Evolutionary conservation across 2,888 invertebrate species (phyloP).

Genomic region (Metalampra italica): DNA sequence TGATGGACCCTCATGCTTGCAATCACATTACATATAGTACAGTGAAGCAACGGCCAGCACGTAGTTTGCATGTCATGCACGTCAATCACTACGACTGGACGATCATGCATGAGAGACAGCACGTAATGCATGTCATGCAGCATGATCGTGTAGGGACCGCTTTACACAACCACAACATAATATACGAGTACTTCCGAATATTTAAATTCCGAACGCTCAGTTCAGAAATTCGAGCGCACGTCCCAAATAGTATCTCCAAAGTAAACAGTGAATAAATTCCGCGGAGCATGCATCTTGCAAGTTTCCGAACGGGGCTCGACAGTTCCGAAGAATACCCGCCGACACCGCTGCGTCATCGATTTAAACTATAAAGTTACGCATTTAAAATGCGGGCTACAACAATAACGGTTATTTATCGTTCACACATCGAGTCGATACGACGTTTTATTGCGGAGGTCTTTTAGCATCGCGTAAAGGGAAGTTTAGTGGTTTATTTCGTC

Average conservation of each 20-base stretch:
- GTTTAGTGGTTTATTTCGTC: constrained; percentile 6
- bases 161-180: too few relatives aligned
- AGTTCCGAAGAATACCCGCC: constrained; percentile 31
- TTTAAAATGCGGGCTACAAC: constrained; percentile 16
- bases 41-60: too few relatives aligned
- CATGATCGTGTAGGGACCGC: too few relatives aligned
- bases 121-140: too few relatives aligned
- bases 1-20: too few relatives aligned
- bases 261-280: constrained; percentile 38
- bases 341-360: constrained; percentile 33
- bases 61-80: too few relatives aligned
- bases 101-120: too few relatives aligned
- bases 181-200: background rate
- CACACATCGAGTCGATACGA: constrained; percentile 7
- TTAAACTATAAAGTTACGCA: constrained; percentile 17
- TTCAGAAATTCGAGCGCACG: constrained; percentile 18
- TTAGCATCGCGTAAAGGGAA: constrained; percentile 7
- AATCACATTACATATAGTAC: too few relatives aligned
- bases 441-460: constrained; percentile 11
- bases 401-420: constrained; percentile 16
- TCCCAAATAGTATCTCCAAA: constrained; percentile 10
- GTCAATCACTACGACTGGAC: too few relatives aligned
- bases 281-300: constrained; percentile 33
- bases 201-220: constrained; percentile 18
- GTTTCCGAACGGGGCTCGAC: constrained; percentile 30